phyloP scores from a whole-genome alignment of 2,113 vertebrate genomes.

The Labeo catla region DNA sequence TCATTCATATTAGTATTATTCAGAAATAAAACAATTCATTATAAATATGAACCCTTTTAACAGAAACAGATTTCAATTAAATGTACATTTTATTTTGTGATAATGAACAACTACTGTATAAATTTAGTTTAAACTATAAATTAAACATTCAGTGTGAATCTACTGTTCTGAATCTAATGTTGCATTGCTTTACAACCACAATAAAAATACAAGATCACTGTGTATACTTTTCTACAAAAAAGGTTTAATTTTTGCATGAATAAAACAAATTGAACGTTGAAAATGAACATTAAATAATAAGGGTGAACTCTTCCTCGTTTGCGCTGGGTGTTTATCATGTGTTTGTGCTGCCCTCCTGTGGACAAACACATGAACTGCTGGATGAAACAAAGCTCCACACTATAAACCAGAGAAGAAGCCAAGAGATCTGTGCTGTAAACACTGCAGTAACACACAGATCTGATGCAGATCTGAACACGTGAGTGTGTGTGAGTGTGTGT shows the following conservation, averaged over 20 bases:
- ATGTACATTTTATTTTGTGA: neutral
- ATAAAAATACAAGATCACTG: constrained; percentile 46
- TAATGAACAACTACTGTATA: neutral
- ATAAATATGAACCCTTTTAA: neutral
- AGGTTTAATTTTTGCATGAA: constrained; percentile 46
- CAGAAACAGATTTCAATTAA: neutral
- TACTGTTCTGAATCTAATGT: neutral
- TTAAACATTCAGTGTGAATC: neutral
- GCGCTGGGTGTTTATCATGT: neutral
- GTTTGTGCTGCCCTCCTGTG: constrained; percentile 1
- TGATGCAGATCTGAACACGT: neutral
- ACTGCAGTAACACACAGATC: neutral
- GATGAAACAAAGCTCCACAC: neutral
- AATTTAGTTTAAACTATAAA: neutral
- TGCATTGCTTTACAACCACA: neutral
- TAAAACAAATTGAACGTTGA: constrained; percentile 22
- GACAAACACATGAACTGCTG: neutral
- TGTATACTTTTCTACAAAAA: constrained; percentile 47
- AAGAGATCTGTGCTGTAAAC: neutral
- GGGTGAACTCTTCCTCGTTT: neutral
- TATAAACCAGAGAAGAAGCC: neutral
- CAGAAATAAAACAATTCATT: neutral
- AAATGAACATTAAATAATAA: constrained; percentile 22
- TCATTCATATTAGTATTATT: too few species aligned
- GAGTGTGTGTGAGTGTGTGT: constrained; percentile 32